Base-by-base conservation (phyloP, 2,113 vertebrate genomes). In the Syrrhaptes paradoxus region DNA sequence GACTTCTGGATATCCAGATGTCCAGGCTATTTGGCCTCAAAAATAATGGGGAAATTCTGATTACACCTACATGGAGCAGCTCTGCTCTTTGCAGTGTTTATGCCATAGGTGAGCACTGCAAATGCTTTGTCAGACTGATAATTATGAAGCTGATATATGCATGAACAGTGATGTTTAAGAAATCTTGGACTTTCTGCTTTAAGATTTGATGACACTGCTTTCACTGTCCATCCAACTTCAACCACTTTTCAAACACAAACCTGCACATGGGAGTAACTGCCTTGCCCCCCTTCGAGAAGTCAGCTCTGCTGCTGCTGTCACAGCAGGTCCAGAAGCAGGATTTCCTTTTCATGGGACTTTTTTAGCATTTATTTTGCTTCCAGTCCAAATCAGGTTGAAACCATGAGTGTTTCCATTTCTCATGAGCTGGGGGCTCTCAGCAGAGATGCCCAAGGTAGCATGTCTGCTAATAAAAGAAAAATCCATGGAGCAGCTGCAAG, bases 21-120 rank as follows among this genome's bases (percentile, higher is more conserved):
- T 55, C n/a, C n/a, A 28, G 38, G 49, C 51, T 85, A 3, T 45
- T 41, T 13, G 34, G 62, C 17, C 63, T 68, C 43, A 54, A 4
- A 76, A 72, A 41, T 61, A 4, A 14, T 14, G 45, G 32, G 34
- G 34, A 86, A 59, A 58, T 41, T 73, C 38, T n/a, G 21, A 11
- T 59, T 36, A 11, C 0, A 0, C 34, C n/a, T 18, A 4, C 51
- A 21, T 0, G 1, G 65, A 88, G 32, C 54, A 52, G 0, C 29
- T 65, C 70, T 51, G 49, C 61, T 48, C 34, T 70, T 54, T 36
- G 70, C 41, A 34, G 28, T 3, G 2, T 7, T 1, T 9, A 0
- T 48, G 46, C 26, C 13, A 6, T 6, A 26, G 63, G 43, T 63
- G 84, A 20, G 45, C 38, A 1, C n/a, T 41, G 45, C 38, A 68